Percentiles rank a stretch among this genome's conserved stretches.
These are phyloP conservation scores for Tauraco hartlaubi DNA, from an alignment of 2,797 vertebrate species.

Conservation along the genomic window DNA sequence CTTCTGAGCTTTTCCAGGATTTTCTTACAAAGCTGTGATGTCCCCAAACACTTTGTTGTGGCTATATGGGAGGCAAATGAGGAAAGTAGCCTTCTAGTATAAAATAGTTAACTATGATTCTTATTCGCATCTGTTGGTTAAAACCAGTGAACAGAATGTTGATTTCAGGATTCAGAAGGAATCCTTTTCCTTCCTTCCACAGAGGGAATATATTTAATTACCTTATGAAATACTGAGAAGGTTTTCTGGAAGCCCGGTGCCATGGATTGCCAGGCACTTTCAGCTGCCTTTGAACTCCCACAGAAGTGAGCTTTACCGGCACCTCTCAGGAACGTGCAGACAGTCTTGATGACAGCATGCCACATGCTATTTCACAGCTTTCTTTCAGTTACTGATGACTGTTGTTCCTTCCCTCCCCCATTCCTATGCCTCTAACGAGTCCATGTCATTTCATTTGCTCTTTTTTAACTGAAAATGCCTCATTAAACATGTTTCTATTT, in stretches of 20 bases:
- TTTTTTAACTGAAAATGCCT: not conserved
- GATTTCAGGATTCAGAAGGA: not conserved
- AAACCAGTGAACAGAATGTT: not conserved
- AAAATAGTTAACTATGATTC: not conserved
- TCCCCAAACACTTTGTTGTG: not conserved
- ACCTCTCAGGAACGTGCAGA: not conserved
- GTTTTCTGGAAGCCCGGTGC: not conserved
- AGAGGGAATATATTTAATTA: not conserved
- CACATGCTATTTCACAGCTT: not conserved
- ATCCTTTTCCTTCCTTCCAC: not conserved
- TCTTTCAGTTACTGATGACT: not conserved
- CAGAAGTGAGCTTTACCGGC: not conserved
- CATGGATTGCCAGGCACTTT: not conserved
- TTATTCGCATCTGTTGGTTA: not conserved
- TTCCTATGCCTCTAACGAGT: not conserved
- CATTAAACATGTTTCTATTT: not conserved
- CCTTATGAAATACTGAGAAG: not conserved
- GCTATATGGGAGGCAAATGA: rapidly evolving
- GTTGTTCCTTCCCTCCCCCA: not conserved
- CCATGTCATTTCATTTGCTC: not conserved
- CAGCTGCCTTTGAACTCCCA: not conserved
- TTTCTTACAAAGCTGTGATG: not conserved
- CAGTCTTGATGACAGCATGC: not conserved
- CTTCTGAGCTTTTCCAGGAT: not conserved
- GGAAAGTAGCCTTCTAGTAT: not conserved